Evolutionary conservation across 2,888 invertebrate species (phyloP).

Genomic region (Myopa testacea): DNA sequence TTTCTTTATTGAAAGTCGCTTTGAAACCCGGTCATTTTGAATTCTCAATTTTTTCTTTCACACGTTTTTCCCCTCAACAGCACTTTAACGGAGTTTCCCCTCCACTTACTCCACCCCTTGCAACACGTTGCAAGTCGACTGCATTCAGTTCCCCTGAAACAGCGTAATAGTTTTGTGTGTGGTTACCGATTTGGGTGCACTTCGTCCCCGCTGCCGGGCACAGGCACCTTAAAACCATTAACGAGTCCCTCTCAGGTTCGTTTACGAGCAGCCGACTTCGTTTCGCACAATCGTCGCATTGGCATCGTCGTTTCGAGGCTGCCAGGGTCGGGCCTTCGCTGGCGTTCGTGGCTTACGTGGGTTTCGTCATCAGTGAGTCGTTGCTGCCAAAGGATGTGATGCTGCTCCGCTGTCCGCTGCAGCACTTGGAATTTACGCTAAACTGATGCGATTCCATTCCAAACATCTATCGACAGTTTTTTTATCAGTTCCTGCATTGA

Average conservation of each 20-base stretch:
- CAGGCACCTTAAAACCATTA: neutral
- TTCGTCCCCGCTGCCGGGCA: slow-evolving; percentile 11
- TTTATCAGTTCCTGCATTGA: no score
- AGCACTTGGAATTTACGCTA: no score
- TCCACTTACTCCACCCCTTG: slow-evolving; percentile 57
- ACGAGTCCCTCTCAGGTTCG: slow-evolving; percentile 42
- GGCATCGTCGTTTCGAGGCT: neutral
- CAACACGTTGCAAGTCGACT: slow-evolving; percentile 57
- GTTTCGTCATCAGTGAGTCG: slow-evolving; percentile 39
- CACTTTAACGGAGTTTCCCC: neutral
- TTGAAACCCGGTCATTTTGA: no score
- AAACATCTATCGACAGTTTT: no score
- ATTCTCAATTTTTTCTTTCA: no score
- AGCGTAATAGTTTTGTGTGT: neutral
- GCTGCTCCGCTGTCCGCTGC: neutral
- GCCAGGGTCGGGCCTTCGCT: slow-evolving; percentile 35
- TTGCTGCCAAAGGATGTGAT: slow-evolving; percentile 5
- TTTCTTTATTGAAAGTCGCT: neutral
- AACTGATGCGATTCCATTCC: no score
- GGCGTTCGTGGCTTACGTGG: slow-evolving; percentile 32
- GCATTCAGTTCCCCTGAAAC: slow-evolving; percentile 56
- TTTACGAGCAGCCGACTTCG: slow-evolving; percentile 39
- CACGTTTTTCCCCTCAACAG: neutral
- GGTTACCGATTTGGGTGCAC: slow-evolving; percentile 16
- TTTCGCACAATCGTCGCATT: slow-evolving; percentile 27